Base-by-base conservation (phyloP, 1,140 invertebrate species). In the Papilio polyxenes region DNA sequence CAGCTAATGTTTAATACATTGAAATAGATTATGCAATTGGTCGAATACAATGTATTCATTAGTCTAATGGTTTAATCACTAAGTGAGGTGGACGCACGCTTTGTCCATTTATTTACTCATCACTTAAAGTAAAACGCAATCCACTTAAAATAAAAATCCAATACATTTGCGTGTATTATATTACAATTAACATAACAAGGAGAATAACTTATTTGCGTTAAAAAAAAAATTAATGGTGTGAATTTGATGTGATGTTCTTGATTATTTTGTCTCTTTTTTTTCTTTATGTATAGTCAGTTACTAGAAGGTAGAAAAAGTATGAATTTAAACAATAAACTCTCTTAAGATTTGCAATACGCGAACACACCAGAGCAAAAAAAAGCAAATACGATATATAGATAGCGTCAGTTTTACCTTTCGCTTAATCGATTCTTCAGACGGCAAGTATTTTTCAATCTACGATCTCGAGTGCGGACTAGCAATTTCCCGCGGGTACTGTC, bases 61-160 rank as follows among this genome's bases (percentile, higher is more conserved):
- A 65, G 62, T 65, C 23, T 65, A 65, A 65, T 65, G 62, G 62
- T 11, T 65, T 65, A 65, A 65, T 65, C 62, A 20, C 62, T 65
- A 65, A 65, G 62, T 65, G 62, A 31, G 20, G 62, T 23, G 20
- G 20, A 65, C 62, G 53, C 4, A 17, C 53, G 10, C 51, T 11
- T 17, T 53, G 51, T 53, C 15, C 51, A 53, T 53, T 53, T 53
- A 53, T 53, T 31, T 65, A 65, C 62, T 13, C 20, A 23, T 65
- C 62, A 23, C 62, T 65, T 65, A 31, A 10, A 31, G 62, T 9
- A 31, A 23, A 13, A 65, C 23, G 10, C n/a, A n/a, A 65, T 23
- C 20, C 11, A 23, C 62, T 20, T 65, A 65, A 65, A 65, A 31
- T 31, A 65, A 23, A 23, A 56, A 56, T 44, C 13, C 53, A 62